Evolutionary conservation across 2,113 vertebrate genomes (phyloP), one percentile per base, ranked within the genome.

Genomic region (Cyprinodon variegatus): DNA sequence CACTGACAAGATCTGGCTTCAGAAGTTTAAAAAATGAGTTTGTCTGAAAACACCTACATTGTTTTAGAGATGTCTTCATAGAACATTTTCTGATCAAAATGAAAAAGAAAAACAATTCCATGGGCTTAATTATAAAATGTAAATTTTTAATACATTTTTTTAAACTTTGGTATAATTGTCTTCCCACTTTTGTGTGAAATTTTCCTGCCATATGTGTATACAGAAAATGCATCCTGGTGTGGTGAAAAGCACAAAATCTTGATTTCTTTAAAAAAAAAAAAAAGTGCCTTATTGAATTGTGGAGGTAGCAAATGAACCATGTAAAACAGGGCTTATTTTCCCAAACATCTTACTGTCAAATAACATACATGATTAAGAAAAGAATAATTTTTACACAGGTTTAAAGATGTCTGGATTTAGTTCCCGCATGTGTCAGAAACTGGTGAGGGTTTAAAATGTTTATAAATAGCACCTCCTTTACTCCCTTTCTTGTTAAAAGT

Each of bases 221-320:
- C 12, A 1, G 13, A 40, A 68, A 61, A 64, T 20, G 64, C 22
- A 7, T 70, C 14, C 4, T 81, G 70, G 74, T 77, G 20, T 81
- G 53, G 65, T 74, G 61, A 79, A 68, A 79, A 86, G 69, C 71
- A 84, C 69, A 83, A 13, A 2, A 36, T 82, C 83, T 88, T 79
- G 80, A 74, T 78, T 82, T 81, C 80, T 81, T 36, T 84, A 79
- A 63, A 29, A 40, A 60, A 66, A 76, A 81, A 57, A 81, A 61
- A 72, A 76, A 81, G 91, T 92, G 91, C 91, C 90, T 92, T 91
- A 86, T 73, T n/a, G 71, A 64, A 76, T 71, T 79, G 68, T 6
- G 36, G 39, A 81, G 61, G 64, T 61, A 62, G 17, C 29, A 57
- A 78, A 61, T 41, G 57, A 68, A 41, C 63, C 75, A 68, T 75